Evolutionary conservation across 2,888 invertebrate species (phyloP), one percentile per base, ranked within the genome.

Genomic region (Galeruca laticollis): DNA sequence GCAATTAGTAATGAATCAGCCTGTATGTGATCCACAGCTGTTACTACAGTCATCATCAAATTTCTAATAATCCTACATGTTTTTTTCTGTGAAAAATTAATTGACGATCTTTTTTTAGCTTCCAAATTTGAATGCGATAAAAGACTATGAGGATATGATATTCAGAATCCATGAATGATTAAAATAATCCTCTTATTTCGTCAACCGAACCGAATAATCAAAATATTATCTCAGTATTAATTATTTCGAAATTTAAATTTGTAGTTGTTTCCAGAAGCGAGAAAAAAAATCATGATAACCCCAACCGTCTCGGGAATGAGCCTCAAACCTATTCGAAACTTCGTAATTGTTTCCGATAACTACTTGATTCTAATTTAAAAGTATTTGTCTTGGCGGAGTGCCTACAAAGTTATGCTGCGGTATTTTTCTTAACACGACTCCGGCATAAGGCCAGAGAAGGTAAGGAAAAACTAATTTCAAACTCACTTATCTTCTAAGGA

Each of bases 401-500:
- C 56, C 68, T 62, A 54, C 49, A 51, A 59, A 69, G 47, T 69
- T 69, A 63, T 59, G 47, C 59, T 51, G 51, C 47, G 59, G 62
- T 61, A 69, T 69, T 69, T 68, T 69, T 69, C 68, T 59, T 69
- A 65, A 65, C 57, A 65, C 35, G 47, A 47, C 49, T 57, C 43
- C 57, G 57, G 57, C 65, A 57, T 47, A 64, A 65, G 47, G 57
- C 57, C 57, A 47, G 65, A 57, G 65, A 65, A 65, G 65, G 65
- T 65, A 65, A 64, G 66, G 61, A 66, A 62, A 67, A 70, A 66
- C 67, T 67, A 62, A 70, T 67, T 70, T 64, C 67, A 62, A 70
- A 70, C 67, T 62, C 52, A 67, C 62, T 60, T 63, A 67, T 67
- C 66, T 67, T 67, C 66, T 21, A 62, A 62, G 66, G 65, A 70